phyloP scores from a whole-genome alignment of 1,140 invertebrate genomes.

The Saccostrea echinata region DNA sequence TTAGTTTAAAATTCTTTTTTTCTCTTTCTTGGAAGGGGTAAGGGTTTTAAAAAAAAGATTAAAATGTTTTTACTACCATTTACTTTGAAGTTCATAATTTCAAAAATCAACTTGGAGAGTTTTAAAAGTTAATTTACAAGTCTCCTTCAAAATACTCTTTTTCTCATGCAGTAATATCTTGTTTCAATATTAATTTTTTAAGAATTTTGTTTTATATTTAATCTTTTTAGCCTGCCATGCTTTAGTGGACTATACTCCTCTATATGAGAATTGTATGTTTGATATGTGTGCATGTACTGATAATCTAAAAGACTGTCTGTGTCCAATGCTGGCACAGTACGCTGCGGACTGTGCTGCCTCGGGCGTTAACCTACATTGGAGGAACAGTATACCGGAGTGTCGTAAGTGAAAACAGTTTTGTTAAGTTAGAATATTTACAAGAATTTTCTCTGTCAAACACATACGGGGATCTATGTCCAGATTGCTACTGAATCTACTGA shows the following conservation, averaged over 20 bases:
- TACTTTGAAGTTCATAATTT: too few species aligned
- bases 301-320: constrained; percentile 85
- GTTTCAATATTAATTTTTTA: background rate
- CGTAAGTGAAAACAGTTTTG: constrained; percentile 78
- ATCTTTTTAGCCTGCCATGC: constrained; percentile 87
- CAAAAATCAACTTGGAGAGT: too few species aligned
- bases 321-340: constrained; percentile 89
- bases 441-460: too few species aligned
- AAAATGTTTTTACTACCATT: too few species aligned
- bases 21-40: too few species aligned
- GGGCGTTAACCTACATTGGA: constrained; percentile 88
- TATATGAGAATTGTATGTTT: constrained; percentile 90
- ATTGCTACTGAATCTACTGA: too few species aligned
- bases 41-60: too few species aligned
- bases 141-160: too few species aligned
- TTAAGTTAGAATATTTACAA: too few species aligned
- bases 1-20: too few species aligned
- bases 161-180: background rate
- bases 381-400: constrained; percentile 87
- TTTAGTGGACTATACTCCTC: constrained; percentile 88
- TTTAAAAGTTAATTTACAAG: too few species aligned
- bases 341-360: constrained; percentile 88
- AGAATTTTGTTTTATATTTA: background rate
- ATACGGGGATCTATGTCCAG: too few species aligned
- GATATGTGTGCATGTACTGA: constrained; percentile 90